Conservation (phyloP, 2,888 invertebrate species). For the Clitarchus hookeri region DNA sequence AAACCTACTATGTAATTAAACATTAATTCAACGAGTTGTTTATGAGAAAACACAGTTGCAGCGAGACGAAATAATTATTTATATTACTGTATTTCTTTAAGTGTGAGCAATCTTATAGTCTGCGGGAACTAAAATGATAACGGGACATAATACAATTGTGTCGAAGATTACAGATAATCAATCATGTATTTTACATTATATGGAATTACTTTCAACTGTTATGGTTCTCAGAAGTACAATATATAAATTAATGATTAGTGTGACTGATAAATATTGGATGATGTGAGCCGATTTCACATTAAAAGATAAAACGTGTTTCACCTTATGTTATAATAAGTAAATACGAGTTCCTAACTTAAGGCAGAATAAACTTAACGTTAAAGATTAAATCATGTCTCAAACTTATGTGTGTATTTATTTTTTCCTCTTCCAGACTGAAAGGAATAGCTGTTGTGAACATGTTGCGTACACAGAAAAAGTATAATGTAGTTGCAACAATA, state of each 20-base stretch:
- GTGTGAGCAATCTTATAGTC: too few relatives aligned
- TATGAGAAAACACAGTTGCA: neutral
- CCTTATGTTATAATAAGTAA: neutral
- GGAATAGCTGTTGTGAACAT: too few relatives aligned
- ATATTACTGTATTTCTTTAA: neutral
- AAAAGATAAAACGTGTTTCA: neutral
- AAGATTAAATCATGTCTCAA: neutral
- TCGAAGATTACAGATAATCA: too few relatives aligned
- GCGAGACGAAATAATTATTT: neutral
- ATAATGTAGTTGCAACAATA: too few relatives aligned
- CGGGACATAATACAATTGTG: too few relatives aligned
- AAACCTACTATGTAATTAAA: too few relatives aligned
- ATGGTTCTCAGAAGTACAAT: neutral
- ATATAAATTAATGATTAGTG: neutral
- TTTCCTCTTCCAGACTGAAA: neutral
- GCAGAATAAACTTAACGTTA: neutral
- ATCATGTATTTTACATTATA: too few relatives aligned
- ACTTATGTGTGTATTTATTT: neutral
- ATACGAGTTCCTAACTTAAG: conserved; percentile 9
- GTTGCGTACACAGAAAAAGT: too few relatives aligned
- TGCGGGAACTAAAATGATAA: too few relatives aligned
- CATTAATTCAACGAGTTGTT: neutral
- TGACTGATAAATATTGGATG: neutral
- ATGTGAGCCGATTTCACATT: neutral
- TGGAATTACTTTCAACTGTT: neutral